These are phyloP conservation scores for Aphelenchoides fujianensis DNA, from an alignment of 1,140 invertebrate genomes.

Conservation along the genomic window DNA sequence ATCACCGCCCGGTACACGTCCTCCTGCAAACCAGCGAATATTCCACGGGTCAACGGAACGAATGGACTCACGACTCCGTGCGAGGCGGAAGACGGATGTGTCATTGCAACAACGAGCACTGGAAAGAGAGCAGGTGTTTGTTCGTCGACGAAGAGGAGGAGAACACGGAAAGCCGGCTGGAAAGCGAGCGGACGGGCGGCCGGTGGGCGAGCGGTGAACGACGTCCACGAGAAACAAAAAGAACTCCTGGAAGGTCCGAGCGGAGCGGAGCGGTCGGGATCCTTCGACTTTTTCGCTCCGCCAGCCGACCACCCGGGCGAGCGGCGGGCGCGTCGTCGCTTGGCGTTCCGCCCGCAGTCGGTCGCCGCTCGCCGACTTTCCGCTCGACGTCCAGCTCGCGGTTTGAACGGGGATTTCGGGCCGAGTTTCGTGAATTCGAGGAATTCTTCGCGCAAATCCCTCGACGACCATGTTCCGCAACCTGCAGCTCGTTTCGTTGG, in stretches of 20 bases:
- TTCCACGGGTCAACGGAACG: background rate
- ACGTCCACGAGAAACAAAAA: background rate
- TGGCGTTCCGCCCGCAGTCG: too few species aligned
- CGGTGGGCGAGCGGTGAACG: too few species aligned
- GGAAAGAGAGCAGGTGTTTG: too few species aligned
- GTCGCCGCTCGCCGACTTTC: background rate
- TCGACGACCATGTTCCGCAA: background rate
- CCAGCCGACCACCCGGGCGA: background rate
- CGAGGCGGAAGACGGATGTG: background rate
- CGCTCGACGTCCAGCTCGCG: background rate
- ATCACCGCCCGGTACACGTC: conserved; percentile 86
- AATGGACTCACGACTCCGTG: conserved; percentile 14
- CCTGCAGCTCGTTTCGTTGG: conserved; percentile 24
- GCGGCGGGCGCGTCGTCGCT: background rate
- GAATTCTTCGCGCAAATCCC: too few species aligned
- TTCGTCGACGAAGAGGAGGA: too few species aligned
- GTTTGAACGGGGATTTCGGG: background rate
- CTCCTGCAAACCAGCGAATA: conserved; percentile 5
- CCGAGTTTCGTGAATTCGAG: too few species aligned
- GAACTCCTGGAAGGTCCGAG: background rate
- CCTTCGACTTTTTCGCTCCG: too few species aligned
- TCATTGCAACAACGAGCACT: too few species aligned
- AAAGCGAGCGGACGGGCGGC: too few species aligned
- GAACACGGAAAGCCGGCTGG: background rate
- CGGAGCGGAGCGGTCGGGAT: too few species aligned